These are phyloP conservation scores for Aegithalos caudatus DNA, from an alignment of 2,113 vertebrate genomes.

Conservation along the genomic window DNA sequence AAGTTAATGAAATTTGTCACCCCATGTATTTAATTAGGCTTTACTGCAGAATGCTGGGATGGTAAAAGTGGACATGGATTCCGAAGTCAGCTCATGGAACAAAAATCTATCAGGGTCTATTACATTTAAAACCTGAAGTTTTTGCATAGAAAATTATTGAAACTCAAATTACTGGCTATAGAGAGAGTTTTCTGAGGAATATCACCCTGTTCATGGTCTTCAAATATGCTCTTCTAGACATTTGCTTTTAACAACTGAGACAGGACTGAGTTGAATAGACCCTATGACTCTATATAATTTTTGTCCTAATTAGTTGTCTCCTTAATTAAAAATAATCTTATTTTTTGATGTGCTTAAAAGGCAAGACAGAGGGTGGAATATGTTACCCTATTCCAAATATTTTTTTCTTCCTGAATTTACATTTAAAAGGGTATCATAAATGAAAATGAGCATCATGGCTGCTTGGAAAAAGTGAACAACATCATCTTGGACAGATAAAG, in stretches of 20 bases:
- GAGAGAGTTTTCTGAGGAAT: neutral
- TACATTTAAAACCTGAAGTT: neutral
- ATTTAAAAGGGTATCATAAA: neutral
- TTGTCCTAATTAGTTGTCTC: neutral
- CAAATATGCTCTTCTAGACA: neutral
- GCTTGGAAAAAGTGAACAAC: neutral
- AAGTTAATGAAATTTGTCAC: neutral
- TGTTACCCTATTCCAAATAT: neutral
- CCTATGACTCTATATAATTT: neutral
- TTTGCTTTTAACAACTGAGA: neutral
- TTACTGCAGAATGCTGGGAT: neutral
- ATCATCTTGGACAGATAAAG: neutral
- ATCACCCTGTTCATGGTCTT: neutral
- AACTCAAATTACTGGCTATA: neutral
- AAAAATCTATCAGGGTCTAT: neutral
- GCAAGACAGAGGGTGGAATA: accelerated
- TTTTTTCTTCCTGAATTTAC: neutral
- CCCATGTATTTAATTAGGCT: neutral
- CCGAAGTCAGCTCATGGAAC: neutral
- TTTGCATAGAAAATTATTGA: neutral
- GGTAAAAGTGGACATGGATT: neutral
- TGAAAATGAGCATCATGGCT: neutral
- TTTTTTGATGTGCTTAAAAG: neutral
- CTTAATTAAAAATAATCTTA: neutral
- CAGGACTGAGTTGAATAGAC: neutral